Conservation (phyloP, 2,113 vertebrate species). For the Etheostoma spectabile region DNA sequence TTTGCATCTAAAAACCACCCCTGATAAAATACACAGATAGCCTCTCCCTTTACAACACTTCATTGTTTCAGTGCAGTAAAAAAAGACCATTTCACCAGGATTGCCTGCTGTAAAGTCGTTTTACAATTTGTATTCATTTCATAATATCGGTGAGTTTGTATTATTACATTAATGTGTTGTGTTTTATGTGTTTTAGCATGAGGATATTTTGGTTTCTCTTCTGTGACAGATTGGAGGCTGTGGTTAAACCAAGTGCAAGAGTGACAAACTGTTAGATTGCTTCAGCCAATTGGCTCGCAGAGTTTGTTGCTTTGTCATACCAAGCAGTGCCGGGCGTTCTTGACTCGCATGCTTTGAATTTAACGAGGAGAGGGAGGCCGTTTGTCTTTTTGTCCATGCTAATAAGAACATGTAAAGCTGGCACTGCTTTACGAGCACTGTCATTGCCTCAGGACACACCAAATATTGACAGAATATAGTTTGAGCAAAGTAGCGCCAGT, state of each 20-base stretch:
- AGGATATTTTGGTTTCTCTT: neutral
- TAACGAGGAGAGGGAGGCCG: neutral
- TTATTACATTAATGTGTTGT: neutral
- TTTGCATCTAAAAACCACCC: slow-evolving; percentile 22
- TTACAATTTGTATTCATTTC: neutral
- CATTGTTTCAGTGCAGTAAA: neutral
- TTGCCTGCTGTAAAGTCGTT: too few relatives aligned
- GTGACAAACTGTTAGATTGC: slow-evolving; percentile 42
- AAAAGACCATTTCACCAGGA: neutral
- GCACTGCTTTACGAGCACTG: neutral
- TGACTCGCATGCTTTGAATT: neutral
- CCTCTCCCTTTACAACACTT: neutral
- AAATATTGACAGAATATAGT: slow-evolving; percentile 1
- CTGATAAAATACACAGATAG: slow-evolving; percentile 31
- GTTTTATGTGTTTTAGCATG: neutral
- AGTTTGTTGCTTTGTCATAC: neutral
- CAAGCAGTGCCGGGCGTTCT: neutral
- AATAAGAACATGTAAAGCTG: neutral
- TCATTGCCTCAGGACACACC: neutral
- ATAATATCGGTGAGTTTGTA: neutral
- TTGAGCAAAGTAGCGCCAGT: slow-evolving; percentile 10
- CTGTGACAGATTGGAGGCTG: slow-evolving; percentile 1
- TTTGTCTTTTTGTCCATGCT: neutral
- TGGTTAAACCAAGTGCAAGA: slow-evolving; percentile 8
- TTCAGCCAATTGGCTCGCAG: neutral